phyloP scores from a whole-genome alignment of 2,113 vertebrate species.

The Furnarius figulus region DNA sequence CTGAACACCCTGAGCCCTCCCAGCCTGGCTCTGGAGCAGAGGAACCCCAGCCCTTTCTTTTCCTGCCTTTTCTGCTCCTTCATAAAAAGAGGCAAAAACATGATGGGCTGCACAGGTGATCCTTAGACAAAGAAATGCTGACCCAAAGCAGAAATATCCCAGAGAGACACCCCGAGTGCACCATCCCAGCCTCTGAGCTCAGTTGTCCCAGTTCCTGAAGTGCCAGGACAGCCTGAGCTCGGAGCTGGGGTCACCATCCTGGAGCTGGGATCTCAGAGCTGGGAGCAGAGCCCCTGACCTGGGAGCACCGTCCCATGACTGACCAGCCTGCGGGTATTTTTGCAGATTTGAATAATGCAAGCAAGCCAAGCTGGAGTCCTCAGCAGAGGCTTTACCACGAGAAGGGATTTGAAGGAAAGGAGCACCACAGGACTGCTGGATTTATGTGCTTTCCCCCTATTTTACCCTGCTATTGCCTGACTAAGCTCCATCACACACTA shows the following conservation, averaged over 20 bases:
- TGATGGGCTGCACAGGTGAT: background rate
- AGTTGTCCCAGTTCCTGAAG: background rate
- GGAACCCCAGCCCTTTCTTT: background rate
- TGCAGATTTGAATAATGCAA: background rate
- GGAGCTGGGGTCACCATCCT: background rate
- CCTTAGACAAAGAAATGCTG: background rate
- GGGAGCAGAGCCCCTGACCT: background rate
- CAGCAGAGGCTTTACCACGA: background rate
- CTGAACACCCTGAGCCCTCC: background rate
- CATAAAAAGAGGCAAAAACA: background rate
- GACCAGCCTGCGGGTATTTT: background rate
- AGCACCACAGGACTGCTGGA: background rate
- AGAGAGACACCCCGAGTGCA: background rate
- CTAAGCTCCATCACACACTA: background rate
- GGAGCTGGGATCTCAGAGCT: background rate
- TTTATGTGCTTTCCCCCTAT: background rate
- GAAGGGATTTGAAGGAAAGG: background rate
- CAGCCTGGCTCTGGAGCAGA: background rate
- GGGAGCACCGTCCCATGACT: background rate
- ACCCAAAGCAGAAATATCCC: background rate
- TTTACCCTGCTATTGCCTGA: background rate
- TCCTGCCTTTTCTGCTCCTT: background rate
- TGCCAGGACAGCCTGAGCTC: background rate
- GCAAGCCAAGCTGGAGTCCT: background rate
- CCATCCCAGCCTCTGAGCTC: background rate